Evolutionary conservation across 2,113 vertebrate genomes (phyloP), one percentile per base, ranked within the genome.

Genomic region (Lota lota): DNA sequence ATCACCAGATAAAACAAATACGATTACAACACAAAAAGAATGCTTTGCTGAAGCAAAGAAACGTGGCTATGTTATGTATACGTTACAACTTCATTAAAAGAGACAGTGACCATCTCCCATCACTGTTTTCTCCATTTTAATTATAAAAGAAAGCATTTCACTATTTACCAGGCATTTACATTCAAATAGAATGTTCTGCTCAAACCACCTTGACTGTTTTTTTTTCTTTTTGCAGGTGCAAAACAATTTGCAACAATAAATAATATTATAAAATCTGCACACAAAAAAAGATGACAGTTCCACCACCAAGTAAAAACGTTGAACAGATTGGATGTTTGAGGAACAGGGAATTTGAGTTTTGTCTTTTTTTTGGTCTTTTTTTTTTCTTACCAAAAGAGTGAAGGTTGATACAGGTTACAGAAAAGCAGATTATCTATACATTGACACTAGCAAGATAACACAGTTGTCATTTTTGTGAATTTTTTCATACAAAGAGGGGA

Each of bases 181-280:
- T 68, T 68, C 69, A 78, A 86, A 83, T 70, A 53, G 69, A 88
- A 83, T 85, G 85, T 78, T 88, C 81, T 78, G 83, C 80, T 89
- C 86, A 76, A 87, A 83, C 85, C 82, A 80, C 79, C 72, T 82
- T 84, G 74, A 78, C 79, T 64, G 88, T 64, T 66, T 59, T 77
- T 70, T 63, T 70, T 73, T 67, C 85, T 80, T 88, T 92, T 90
- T 91, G 86, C 88, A 87, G 91, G 91, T 87, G 88, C 87, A 90
- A 93, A 85, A 89, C 80, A 83, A 79, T 85, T 88, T 83, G 90
- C 88, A 87, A 89, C 90, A 93, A 92, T 93, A 93, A 93, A 93
- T 93, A 93, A 93, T 92, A 91, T 86, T 91, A 90, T 90, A 92
- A 93, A 93, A 92, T 91, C 89, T 93, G 90, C 89, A 92, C 89